Base-by-base conservation (phyloP, 2,888 invertebrate genomes). In the Julus scanicus region DNA sequence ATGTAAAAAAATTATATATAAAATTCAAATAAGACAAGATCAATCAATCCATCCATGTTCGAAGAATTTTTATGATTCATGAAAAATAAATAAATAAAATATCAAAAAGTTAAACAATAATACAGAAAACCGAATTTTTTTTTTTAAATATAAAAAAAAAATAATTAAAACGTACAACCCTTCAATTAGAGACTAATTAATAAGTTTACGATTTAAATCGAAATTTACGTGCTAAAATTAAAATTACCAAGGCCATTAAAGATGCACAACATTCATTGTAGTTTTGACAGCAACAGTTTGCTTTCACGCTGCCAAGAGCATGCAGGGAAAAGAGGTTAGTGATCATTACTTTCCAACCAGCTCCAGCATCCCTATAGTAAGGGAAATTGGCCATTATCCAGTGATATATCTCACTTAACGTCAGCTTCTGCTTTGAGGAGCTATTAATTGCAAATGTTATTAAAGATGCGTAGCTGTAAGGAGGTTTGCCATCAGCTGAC, bases 331-430 rank as follows among this genome's bases (percentile, higher is more conserved):
- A 40, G 63, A 87, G 20, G 37, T 6, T 15, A 88, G 48, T 83
- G 89, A 80, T 90, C 5, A 93, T 92, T 91, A 95, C 95, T 94
- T 95, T 95, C 95, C 95, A 95, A 1, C 95, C 95, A 88, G 92
- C 92, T 0, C 95, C 94, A 48, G 95, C 95, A 90, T 95, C 94
- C 91, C 94, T 94, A 91, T 95, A 95, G 91, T 95, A 95, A 0
- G 95, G 95, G 92, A 95, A 95, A 90, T 95, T 94, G 90, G 95
- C 95, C 91, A 94, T 94, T 85, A 95, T 95, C 93, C 95, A 95
- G 90, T 95, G 94, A 92, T 95, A 95, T 90, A 95, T 95, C 92
- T 95, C 95, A 90, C 95, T 95, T 57, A 95, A 93, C 2, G 95
- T 95, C 95, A 95, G 95, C 93, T 95, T 95, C 90, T 95, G 94